Evolutionary conservation across 2,797 vertebrate species (phyloP), one percentile per base, ranked within the genome.

Genomic region (Delichon dasypus): DNA sequence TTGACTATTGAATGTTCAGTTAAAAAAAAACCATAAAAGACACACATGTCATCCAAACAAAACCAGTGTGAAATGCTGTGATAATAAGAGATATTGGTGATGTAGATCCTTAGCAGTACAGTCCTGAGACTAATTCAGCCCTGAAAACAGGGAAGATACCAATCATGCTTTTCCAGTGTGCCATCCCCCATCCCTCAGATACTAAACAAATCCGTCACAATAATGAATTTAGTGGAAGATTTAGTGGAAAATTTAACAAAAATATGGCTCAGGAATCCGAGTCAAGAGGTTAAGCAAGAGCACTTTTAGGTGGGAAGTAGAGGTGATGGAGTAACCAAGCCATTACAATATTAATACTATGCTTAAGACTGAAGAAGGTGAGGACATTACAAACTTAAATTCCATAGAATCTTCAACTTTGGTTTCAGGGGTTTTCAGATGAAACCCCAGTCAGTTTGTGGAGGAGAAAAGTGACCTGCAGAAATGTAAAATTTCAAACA

Each of bases 201-300:
- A 45, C 19, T 20, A 16, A 79, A 18, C 23, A 62, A 81, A 70
- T 45, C 11, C 1, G 1, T 20, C 45, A 60, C 58, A 71, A 6
- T 34, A 73, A 73, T 30, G 4, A 86, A 32, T 9, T 4, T 4
- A 21, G 21, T 7, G 3, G 22, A 55, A 73, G 62, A 50, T 26
- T 34, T 2, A 0, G 23, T 7, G 3, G 22, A 55, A 73, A 65
- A 50, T 23, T 34, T 2, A 0, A 38, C 25, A 75, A 50, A 44
- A n/a, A 1, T 2, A 10, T 3, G 3, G 34, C 21, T 85, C 8
- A 1, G 32, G 16, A 86, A 60, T 45, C 10, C 7, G 34, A 62
- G 16, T 30, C 47, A 77, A 65, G 15, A 76, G 22, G 42, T 38
- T 42, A 71, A 74, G n/a, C 7, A 65, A 88, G 12, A 32, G 11